Conservation (phyloP, 1,140 invertebrate species). For the Artemia franciscana region DNA sequence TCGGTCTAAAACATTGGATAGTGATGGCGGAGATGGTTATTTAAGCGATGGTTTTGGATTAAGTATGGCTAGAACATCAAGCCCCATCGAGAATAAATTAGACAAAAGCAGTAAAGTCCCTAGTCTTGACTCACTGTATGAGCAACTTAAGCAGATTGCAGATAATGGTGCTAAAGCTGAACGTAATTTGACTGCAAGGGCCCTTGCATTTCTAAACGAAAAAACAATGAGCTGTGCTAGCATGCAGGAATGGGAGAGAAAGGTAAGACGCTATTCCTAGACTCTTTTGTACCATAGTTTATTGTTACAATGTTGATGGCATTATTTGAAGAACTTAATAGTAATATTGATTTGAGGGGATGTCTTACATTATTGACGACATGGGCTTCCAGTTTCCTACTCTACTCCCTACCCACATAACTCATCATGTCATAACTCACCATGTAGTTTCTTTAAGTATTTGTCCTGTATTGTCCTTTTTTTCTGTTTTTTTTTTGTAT, state of each 20-base stretch:
- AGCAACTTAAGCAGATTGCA: constrained; percentile 8
- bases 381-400: no score
- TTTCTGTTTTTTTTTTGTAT: no score
- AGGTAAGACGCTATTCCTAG: neutral
- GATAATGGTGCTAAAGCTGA: neutral
- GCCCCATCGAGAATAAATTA: neutral
- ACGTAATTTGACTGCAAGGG: neutral
- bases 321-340: no score
- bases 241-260: neutral
- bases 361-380: no score
- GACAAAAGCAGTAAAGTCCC: constrained; percentile 6
- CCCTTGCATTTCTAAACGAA: neutral
- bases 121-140: constrained; percentile 10
- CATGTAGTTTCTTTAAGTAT: no score
- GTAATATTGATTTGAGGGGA: no score
- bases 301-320: no score
- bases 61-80: neutral
- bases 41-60: neutral
- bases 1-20: constrained; percentile 8
- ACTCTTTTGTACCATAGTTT: neutral
- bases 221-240: neutral
- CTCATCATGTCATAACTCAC: no score
- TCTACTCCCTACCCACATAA: no score
- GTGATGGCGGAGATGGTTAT: neutral
- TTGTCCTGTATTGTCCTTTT: no score